A percentile compares a stretch with the other conserved stretches of the same genome.
Evolutionary conservation across 2,113 vertebrate genomes (phyloP).

Genomic region (Salvelinus namaycush): DNA sequence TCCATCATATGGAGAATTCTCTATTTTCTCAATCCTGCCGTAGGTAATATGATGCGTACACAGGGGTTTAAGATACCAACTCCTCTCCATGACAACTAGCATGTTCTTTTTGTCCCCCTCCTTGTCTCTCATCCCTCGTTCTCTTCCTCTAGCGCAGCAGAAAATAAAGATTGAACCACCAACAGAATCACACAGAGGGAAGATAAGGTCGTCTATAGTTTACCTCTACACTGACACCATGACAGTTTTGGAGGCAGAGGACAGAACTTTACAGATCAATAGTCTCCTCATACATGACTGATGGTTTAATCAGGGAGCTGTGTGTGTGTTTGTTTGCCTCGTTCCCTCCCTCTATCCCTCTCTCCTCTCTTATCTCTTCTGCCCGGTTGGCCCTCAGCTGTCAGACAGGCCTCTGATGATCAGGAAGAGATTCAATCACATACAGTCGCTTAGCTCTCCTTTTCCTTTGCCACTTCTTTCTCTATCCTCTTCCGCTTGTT

Average conservation of each 20-base stretch:
- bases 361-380: slow-evolving; percentile 8
- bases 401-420: slow-evolving; percentile 68
- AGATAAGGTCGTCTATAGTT: slow-evolving; percentile 69
- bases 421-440: slow-evolving; percentile 35
- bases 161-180: slow-evolving; percentile 61
- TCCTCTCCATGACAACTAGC: slow-evolving; percentile 39
- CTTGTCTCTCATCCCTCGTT: too few relatives aligned
- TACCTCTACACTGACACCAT: slow-evolving; percentile 41
- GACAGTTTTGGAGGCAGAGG: background rate
- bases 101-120: slow-evolving; percentile 32
- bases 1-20: slow-evolving; percentile 14
- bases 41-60: slow-evolving; percentile 42
- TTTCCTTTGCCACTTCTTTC: background rate
- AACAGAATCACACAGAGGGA: slow-evolving; percentile 43
- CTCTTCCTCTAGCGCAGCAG: slow-evolving; percentile 23
- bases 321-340: background rate
- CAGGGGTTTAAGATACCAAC: slow-evolving; percentile 46
- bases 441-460: background rate
- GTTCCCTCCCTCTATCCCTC: background rate
- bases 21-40: slow-evolving; percentile 47
- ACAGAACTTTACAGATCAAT: slow-evolving; percentile 44
- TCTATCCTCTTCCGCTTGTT: background rate
- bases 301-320: background rate
- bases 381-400: slow-evolving; percentile 17
- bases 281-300: slow-evolving; percentile 19